phyloP scores from a whole-genome alignment of 2,888 invertebrate species.

The Corbicula japonica region DNA sequence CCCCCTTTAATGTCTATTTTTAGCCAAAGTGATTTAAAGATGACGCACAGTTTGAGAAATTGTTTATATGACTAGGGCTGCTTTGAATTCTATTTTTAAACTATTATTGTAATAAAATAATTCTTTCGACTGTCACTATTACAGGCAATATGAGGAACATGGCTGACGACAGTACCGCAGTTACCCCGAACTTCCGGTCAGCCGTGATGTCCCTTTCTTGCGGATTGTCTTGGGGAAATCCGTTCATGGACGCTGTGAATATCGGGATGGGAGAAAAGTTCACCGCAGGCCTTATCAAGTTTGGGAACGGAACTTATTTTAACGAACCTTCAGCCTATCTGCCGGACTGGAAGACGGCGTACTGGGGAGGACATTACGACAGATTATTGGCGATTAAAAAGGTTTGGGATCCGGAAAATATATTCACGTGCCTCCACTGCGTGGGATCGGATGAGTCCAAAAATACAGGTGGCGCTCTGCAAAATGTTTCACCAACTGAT shows the following conservation, averaged over 20 bases:
- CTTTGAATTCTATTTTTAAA: too few species aligned
- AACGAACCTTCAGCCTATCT: slow-evolving; percentile 72
- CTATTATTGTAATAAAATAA: too few species aligned
- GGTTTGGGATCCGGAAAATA: slow-evolving; percentile 65
- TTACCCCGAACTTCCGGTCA: slow-evolving; percentile 53
- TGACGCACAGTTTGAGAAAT: too few species aligned
- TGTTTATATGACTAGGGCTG: too few species aligned
- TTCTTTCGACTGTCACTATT: too few species aligned
- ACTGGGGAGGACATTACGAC: slow-evolving; percentile 72
- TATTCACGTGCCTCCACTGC: slow-evolving; percentile 73
- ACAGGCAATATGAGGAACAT: slow-evolving; percentile 58
- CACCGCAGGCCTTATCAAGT: slow-evolving; percentile 30
- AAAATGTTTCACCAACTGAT: too few species aligned
- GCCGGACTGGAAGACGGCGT: slow-evolving; percentile 69
- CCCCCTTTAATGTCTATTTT: too few species aligned
- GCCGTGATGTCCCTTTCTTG: slow-evolving; percentile 55
- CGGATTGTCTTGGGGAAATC: slow-evolving; percentile 30
- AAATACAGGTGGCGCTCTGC: too few species aligned
- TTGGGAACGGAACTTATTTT: slow-evolving; percentile 69
- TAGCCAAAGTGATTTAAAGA: too few species aligned
- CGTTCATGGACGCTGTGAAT: slow-evolving; percentile 13
- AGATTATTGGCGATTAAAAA: slow-evolving; percentile 65
- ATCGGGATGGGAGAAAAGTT: slow-evolving; percentile 32
- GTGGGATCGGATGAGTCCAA: slow-evolving; percentile 74
- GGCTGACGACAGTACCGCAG: slow-evolving; percentile 37